Evolutionary conservation across 2,797 vertebrate genomes (phyloP).

Genomic region (Scyliorhinus canicula): DNA sequence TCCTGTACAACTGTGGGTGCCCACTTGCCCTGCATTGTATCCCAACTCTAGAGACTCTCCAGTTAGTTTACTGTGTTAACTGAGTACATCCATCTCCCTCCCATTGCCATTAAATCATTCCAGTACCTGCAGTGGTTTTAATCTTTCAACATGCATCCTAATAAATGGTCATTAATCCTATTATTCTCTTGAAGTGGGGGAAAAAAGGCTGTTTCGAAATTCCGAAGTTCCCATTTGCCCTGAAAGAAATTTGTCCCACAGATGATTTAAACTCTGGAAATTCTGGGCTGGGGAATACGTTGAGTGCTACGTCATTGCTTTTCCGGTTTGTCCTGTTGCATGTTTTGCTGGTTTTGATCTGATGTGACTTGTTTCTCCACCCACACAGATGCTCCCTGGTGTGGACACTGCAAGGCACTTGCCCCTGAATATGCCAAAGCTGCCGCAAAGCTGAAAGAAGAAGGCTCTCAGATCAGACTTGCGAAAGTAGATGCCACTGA

Average conservation of each 20-base stretch:
- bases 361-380: not conserved
- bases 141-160: not conserved
- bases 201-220: not conserved
- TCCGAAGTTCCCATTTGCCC: too few relatives aligned
- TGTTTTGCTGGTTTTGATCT: not conserved
- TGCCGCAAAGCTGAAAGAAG: constrained; percentile 74
- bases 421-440: constrained; percentile 89
- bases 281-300: not conserved
- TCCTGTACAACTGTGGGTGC: not conserved
- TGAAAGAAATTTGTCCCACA: not conserved
- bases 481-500: constrained; percentile 94
- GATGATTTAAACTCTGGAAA: not conserved
- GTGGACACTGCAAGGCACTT: constrained; percentile 96
- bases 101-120: not conserved
- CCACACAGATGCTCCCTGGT: constrained; percentile 88
- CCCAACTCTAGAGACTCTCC: not conserved
- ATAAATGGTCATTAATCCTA: not conserved
- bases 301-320: not conserved
- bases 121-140: not conserved
- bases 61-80: too few relatives aligned
- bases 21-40: not conserved
- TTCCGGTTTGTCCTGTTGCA: not conserved
- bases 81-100: not conserved
- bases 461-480: constrained; percentile 77
- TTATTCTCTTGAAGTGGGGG: not conserved